Evolutionary conservation across 2,113 vertebrate species (phyloP), one percentile per base, ranked within the genome.

Genomic region (Tinamus guttatus): DNA sequence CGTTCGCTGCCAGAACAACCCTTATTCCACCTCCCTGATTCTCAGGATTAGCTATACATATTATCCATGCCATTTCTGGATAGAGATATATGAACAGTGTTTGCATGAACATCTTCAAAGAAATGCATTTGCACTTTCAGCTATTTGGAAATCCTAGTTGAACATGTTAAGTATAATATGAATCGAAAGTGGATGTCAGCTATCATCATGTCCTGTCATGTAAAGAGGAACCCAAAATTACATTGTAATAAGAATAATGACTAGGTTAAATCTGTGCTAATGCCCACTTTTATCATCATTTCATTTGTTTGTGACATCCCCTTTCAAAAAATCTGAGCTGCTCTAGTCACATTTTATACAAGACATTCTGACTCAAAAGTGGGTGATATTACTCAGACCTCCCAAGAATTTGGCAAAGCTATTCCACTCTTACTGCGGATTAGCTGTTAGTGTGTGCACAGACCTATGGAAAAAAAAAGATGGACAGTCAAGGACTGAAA

Each of bases 161-260:
- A 90, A 81, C 77, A 82, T 1, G 21, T 94, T 86, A 91, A 96
- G 79, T 79, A 69, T 68, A 77, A 93, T 64, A 68, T 13, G 6
- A 90, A 93, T 86, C 87, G 58, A 74, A 59, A 87, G 80, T 78
- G 73, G 47, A 74, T 89, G 81, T 94, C 83, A 78, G 28, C 64
- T 95, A 71, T 76, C 56, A 89, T 83, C 77, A 40, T 70, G 43
- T n/a, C 62, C 85, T 92, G 87, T 81, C 80, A 62, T 79, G 11
- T 80, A 51, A 74, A 94, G 67, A 95, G 51, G 73, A 93, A 69
- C 41, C 60, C 76, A 92, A 88, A 94, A 95, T 92, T 95, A 71
- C 40, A 89, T 54, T 75, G 81, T 91, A 97, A 93, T 95, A 69
- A 94, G 89, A 87, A 95, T 93, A 95, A 95, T 89, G 54, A 90